These are phyloP conservation scores for Rhodophaea formosa DNA, from an alignment of 2,888 invertebrate species.

Conservation along the genomic window DNA sequence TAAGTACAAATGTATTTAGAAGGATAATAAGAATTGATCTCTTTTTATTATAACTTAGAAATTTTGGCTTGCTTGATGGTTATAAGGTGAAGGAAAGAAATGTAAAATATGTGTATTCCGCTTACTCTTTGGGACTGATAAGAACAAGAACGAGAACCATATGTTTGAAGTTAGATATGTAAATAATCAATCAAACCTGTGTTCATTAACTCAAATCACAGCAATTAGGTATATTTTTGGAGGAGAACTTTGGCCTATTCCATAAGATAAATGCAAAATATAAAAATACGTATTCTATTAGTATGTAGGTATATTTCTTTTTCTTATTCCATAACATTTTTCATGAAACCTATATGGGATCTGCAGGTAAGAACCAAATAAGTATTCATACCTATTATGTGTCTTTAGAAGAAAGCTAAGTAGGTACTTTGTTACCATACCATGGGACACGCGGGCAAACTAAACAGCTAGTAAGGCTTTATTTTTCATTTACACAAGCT, in stretches of 20 bases:
- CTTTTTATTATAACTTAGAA: not conserved
- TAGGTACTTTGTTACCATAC: no score
- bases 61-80: conserved; percentile 5
- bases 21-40: not conserved
- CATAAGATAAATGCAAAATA: conserved; percentile 4
- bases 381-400: no score
- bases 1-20: conserved; percentile 1
- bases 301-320: not conserved
- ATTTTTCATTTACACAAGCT: no score
- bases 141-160: not conserved
- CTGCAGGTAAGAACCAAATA: not conserved
- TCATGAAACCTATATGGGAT: not conserved
- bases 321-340: not conserved
- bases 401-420: no score
- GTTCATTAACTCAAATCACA: not conserved
- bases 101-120: not conserved
- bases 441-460: no score
- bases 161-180: not conserved
- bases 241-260: not conserved
- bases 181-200: not conserved
- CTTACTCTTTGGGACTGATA: not conserved
- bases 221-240: not conserved
- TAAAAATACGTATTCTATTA: not conserved
- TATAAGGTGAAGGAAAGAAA: not conserved
- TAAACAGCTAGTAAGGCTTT: no score